A percentile compares a stretch with the other conserved stretches of the same genome.
These are phyloP conservation scores for Drosophila novamexicana DNA, from an alignment of 1,140 invertebrate species.

Conservation along the genomic window DNA sequence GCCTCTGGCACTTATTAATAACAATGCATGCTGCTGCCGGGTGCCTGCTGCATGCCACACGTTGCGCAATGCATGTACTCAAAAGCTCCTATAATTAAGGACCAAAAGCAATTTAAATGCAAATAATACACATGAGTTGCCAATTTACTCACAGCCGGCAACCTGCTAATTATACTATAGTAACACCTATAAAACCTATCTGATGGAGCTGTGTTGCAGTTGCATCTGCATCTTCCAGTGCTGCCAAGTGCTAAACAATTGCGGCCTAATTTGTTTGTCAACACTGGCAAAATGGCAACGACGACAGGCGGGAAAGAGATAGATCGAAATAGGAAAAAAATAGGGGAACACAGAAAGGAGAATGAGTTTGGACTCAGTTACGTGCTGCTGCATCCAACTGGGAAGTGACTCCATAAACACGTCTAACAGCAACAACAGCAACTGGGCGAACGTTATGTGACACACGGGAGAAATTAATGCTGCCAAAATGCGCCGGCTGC, in stretches of 20 bases:
- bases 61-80: conserved; percentile 25
- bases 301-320: neutral
- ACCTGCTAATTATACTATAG: conserved; percentile 33
- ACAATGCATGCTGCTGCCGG: conserved; percentile 39
- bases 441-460: conserved; percentile 58
- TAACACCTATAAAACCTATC: conserved; percentile 17
- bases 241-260: conserved; percentile 49
- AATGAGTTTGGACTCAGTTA: conserved; percentile 32
- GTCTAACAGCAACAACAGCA: conserved; percentile 41
- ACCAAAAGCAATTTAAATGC: conserved; percentile 51
- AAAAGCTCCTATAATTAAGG: conserved; percentile 65
- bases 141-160: conserved; percentile 18
- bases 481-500: conserved; percentile 65
- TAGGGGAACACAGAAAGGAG: neutral
- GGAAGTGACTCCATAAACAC: conserved; percentile 71
- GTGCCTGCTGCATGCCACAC: neutral
- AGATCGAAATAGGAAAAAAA: neutral
- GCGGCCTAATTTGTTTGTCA: conserved; percentile 67
- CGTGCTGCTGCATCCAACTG: conserved; percentile 58
- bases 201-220: neutral
- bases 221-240: conserved; percentile 22
- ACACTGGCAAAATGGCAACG: conserved; percentile 35
- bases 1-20: conserved; percentile 57
- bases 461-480: conserved; percentile 78
- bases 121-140: conserved; percentile 43